Conservation (phyloP, 2,113 vertebrate genomes). For the Hyla sarda region DNA sequence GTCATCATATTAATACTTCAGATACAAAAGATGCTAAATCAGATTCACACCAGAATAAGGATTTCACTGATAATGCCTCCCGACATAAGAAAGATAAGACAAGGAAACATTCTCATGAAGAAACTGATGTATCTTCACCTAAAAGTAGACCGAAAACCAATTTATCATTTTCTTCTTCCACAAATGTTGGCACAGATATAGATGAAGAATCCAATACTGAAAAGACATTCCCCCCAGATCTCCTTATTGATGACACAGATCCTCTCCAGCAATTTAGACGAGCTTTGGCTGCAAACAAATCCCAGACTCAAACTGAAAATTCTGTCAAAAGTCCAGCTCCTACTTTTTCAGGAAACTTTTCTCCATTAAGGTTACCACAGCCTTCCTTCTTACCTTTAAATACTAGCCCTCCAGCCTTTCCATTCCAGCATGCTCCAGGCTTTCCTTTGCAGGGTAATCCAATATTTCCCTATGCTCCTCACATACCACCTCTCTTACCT, state of each 20-base stretch:
- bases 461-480: slow-evolving; percentile 79
- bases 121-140: slow-evolving; percentile 64
- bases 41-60: slow-evolving; percentile 57
- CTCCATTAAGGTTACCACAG: slow-evolving; percentile 71
- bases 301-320: slow-evolving; percentile 73
- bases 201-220: slow-evolving; percentile 65
- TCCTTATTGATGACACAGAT: slow-evolving; percentile 74
- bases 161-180: slow-evolving; percentile 67
- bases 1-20: slow-evolving; percentile 70
- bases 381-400: slow-evolving; percentile 74
- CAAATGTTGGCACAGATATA: slow-evolving; percentile 69
- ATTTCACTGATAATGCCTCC: slow-evolving; percentile 51
- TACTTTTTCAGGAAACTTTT: slow-evolving; percentile 68
- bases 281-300: slow-evolving; percentile 66
- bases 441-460: slow-evolving; percentile 71
- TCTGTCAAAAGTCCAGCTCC: slow-evolving; percentile 69
- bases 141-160: slow-evolving; percentile 63
- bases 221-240: slow-evolving; percentile 67
- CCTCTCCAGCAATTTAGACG: slow-evolving; percentile 76
- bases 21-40: slow-evolving; percentile 74
- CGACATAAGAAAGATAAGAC: slow-evolving; percentile 62
- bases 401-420: slow-evolving; percentile 72
- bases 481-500: slow-evolving; percentile 78
- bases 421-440: slow-evolving; percentile 72
- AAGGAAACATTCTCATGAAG: slow-evolving; percentile 66